Evolutionary conservation across 2,797 vertebrate species (phyloP), one percentile per base, ranked within the genome.

Genomic region (Dromococcyx pavoninus): DNA sequence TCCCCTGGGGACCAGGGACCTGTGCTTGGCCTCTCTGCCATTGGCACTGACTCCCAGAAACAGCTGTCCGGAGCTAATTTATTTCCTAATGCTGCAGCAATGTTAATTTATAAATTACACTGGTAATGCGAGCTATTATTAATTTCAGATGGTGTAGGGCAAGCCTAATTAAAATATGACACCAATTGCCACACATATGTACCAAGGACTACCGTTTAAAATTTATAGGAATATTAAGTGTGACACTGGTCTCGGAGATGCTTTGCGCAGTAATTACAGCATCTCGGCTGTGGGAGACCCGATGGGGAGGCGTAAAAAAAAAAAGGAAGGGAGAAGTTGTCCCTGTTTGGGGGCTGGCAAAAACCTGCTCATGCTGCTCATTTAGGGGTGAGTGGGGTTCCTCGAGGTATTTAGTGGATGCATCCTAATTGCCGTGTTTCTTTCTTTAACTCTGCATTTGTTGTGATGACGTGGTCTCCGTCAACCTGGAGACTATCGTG

Each of bases 51-150:
- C 60, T 97, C 92, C 93, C 94, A 94, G 96, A 97, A 98, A 97
- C 98, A 98, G 97, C 97, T 98, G 98, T 97, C 97, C 96, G 33
- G 95, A 97, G 96, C 96, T 98, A 98, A 98, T 98, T 98, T 98
- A 98, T 97, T 97, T 98, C 95, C 97, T 98, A 97, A 98, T 97
- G 95, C 96, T 95, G 92, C 92, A 62, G 97, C 97, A 89, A 95
- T 98, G 98, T 98, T 98, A 98, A 98, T 98, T 98, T 98, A 98
- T 98, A 98, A 98, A 98, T 98, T 98, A 98, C 98, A 98, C 97
- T 97, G 96, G 97, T 98, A 98, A 98, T 98, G 98, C 86, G 11
- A 97, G 97, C 97, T 97, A 97, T 98, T 98, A 98, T 98, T 98
- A 98, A 98, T 98, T 98, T 98, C 98, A 98, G 98, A 98, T 98